Conservation (phyloP, 2,113 vertebrate species). For the Pseudopodoces humilis region DNA sequence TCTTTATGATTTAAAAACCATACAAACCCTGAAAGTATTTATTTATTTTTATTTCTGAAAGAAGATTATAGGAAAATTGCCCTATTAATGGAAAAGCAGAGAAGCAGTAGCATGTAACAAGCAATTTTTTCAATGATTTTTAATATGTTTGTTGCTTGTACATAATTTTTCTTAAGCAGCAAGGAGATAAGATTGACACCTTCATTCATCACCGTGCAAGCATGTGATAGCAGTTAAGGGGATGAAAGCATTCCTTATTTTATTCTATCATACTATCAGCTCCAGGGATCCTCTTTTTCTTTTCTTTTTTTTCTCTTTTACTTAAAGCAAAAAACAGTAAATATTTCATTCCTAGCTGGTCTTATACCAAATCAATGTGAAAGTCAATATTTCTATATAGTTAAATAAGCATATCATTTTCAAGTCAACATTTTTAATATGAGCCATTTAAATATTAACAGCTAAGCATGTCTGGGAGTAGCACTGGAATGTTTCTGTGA, state of each 20-base stretch:
- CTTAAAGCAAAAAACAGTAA: background rate
- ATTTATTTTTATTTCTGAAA: background rate
- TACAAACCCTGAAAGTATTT: background rate
- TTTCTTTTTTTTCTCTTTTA: background rate
- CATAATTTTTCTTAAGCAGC: background rate
- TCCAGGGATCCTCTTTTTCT: background rate
- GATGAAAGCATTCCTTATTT: background rate
- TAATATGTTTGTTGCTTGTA: background rate
- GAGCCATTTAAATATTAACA: background rate
- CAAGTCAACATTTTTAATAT: background rate
- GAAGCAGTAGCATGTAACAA: background rate
- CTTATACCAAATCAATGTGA: background rate
- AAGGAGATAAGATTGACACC: background rate
- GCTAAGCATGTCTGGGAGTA: background rate
- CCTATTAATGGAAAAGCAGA: background rate
- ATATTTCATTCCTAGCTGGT: background rate
- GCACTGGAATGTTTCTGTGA: background rate
- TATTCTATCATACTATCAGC: background rate
- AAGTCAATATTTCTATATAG: background rate
- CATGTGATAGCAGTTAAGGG: background rate
- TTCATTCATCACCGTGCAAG: background rate
- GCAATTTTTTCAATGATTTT: background rate
- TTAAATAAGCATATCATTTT: background rate
- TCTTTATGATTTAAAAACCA: background rate
- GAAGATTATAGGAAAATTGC: background rate